Conservation (phyloP, 2,888 invertebrate species). For the Watsonalla cultraria region DNA sequence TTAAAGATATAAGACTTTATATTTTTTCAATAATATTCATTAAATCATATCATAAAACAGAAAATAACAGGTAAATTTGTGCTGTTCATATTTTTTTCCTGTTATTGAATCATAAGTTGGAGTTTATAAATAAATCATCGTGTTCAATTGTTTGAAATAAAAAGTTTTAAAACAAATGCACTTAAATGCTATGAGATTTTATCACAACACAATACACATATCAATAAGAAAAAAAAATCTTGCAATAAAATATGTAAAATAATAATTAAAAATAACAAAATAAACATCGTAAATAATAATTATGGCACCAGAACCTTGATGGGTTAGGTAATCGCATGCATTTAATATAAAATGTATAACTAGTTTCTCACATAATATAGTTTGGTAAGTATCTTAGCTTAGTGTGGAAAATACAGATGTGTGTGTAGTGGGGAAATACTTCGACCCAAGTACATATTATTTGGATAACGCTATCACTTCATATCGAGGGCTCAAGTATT, state of each 20-base stretch:
- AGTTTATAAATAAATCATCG: too few species aligned
- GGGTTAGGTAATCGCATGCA: slow-evolving; percentile 16
- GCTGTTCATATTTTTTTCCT: too few species aligned
- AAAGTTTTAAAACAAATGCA: too few species aligned
- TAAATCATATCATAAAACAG: too few species aligned
- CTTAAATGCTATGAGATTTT: too few species aligned
- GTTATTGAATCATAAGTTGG: too few species aligned
- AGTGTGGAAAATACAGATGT: neutral
- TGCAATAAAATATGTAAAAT: slow-evolving; percentile 22
- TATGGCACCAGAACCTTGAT: slow-evolving; percentile 28
- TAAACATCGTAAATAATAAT: slow-evolving; percentile 17
- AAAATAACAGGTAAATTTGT: too few species aligned
- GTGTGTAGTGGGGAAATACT: neutral
- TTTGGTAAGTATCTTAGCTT: neutral
- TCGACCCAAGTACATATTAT: slow-evolving; percentile 1
- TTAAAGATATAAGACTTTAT: too few species aligned
- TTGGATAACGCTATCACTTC: neutral
- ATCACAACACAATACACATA: too few species aligned
- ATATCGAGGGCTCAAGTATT: slow-evolving; percentile 4
- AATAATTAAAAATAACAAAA: slow-evolving; percentile 14
- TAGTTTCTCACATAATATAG: slow-evolving; percentile 7
- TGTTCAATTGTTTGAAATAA: too few species aligned
- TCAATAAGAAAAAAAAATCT: neutral
- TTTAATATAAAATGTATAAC: slow-evolving; percentile 1
- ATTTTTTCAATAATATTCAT: too few species aligned